Evolutionary conservation across 2,797 vertebrate species (phyloP).

Genomic region (Trachurus trachurus): DNA sequence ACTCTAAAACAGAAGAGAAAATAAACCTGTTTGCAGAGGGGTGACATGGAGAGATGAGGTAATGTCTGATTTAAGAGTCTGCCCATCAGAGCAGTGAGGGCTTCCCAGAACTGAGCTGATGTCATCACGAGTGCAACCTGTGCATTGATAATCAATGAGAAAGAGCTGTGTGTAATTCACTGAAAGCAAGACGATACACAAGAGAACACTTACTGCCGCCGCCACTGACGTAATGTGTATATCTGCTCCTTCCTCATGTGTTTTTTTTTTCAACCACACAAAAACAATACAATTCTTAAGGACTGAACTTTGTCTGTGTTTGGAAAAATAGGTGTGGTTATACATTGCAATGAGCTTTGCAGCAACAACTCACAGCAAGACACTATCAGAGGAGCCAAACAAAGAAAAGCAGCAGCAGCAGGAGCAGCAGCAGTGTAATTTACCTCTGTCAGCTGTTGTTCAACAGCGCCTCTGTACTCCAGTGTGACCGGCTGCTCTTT

Average conservation of each 20-base stretch:
- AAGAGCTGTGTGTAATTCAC: constrained; percentile 17
- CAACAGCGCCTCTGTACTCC: constrained; percentile 85
- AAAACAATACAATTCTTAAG: constrained; percentile 3
- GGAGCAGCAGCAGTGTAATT: constrained; percentile 48
- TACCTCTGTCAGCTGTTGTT: constrained; percentile 89
- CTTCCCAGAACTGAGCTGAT: constrained; percentile 80
- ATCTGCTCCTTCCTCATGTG: background rate
- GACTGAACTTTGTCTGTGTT: background rate
- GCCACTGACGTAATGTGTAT: background rate
- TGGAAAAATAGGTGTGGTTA: background rate
- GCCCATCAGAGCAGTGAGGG: constrained; percentile 47
- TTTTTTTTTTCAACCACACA: constrained; percentile 24
- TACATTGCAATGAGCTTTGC: background rate
- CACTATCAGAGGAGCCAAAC: constrained; percentile 44
- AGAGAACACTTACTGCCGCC: background rate
- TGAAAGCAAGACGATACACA: background rate
- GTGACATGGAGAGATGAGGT: constrained; percentile 67
- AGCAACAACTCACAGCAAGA: constrained; percentile 2
- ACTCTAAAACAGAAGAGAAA: background rate
- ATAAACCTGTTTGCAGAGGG: constrained; percentile 6
- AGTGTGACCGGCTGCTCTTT: constrained; percentile 88
- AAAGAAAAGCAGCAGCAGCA: constrained; percentile 58
- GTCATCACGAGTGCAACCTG: constrained; percentile 70
- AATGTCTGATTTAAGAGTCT: constrained; percentile 75
- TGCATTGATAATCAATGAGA: constrained; percentile 60